Conservation (phyloP, 2,113 vertebrate genomes). For the Bufo gargarizans region DNA sequence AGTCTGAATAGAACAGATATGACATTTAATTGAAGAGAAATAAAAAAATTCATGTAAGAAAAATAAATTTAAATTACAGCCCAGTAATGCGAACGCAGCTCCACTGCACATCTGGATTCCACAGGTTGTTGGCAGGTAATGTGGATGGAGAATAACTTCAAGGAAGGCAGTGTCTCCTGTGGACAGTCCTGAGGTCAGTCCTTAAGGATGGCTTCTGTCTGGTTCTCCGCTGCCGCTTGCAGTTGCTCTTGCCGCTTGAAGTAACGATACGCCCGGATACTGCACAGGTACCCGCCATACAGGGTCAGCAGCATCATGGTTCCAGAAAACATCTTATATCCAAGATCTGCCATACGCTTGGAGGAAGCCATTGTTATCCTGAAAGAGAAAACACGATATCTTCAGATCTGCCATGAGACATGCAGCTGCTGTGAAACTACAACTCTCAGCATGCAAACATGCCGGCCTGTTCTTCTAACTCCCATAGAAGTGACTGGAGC, state of each 20-base stretch:
- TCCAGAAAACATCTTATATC: slow-evolving; percentile 85
- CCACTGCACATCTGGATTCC: not conserved
- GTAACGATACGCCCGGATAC: slow-evolving; percentile 72
- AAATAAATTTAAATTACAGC: not conserved
- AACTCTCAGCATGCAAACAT: too few species aligned
- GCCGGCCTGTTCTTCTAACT: too few species aligned
- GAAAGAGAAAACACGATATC: slow-evolving; percentile 6
- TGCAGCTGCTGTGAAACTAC: not conserved
- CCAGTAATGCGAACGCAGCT: not conserved
- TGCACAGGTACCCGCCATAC: slow-evolving; percentile 88
- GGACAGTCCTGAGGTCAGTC: slow-evolving; percentile 59
- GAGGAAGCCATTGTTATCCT: slow-evolving; percentile 77
- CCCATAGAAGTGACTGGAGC: too few species aligned
- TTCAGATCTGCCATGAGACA: not conserved
- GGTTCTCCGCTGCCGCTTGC: slow-evolving; percentile 72
- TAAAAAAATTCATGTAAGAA: slow-evolving; percentile 8
- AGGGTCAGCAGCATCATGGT: slow-evolving; percentile 90
- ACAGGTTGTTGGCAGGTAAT: not conserved
- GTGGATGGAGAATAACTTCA: not conserved
- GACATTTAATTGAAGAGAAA: not conserved
- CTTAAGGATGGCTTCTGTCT: slow-evolving; percentile 68
- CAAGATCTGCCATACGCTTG: slow-evolving; percentile 87
- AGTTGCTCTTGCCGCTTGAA: slow-evolving; percentile 69
- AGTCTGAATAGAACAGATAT: not conserved
- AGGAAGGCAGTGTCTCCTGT: not conserved